phyloP scores from a whole-genome alignment of 2,888 invertebrate species.

The Fragum whitleyi region DNA sequence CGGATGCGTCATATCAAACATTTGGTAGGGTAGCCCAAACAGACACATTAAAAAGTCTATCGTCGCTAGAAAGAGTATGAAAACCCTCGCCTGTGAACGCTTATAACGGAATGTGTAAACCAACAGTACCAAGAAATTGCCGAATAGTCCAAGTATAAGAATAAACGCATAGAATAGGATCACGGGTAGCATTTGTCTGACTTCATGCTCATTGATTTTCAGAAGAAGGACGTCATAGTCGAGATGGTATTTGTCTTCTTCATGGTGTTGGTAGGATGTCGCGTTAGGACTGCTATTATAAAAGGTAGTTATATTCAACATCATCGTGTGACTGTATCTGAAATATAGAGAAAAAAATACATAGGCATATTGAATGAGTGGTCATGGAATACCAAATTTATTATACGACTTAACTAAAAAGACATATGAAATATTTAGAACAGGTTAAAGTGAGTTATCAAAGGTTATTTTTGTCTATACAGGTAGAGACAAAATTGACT shows the following conservation, averaged over 20 bases:
- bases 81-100: conserved; percentile 72
- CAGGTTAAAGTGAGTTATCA: too few species aligned
- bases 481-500: too few species aligned
- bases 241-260: neutral
- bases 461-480: too few species aligned
- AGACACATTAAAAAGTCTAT: conserved; percentile 73
- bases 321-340: neutral
- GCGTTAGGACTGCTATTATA: neutral
- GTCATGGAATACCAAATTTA: too few species aligned
- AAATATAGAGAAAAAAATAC: neutral
- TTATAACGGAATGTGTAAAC: conserved; percentile 74
- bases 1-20: conserved; percentile 73
- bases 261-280: neutral
- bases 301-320: neutral
- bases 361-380: too few species aligned
- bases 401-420: too few species aligned
- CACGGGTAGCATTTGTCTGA: conserved; percentile 59
- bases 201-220: conserved; percentile 49
- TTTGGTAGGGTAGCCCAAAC: conserved; percentile 75
- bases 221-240: conserved; percentile 8
- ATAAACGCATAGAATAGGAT: conserved; percentile 69
- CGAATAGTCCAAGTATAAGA: conserved; percentile 69
- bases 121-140: conserved; percentile 71
- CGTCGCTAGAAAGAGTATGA: conserved; percentile 73
- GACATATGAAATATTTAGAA: too few species aligned